Conservation (phyloP, 1,140 invertebrate genomes). For the Acyrthosiphon pisum region DNA sequence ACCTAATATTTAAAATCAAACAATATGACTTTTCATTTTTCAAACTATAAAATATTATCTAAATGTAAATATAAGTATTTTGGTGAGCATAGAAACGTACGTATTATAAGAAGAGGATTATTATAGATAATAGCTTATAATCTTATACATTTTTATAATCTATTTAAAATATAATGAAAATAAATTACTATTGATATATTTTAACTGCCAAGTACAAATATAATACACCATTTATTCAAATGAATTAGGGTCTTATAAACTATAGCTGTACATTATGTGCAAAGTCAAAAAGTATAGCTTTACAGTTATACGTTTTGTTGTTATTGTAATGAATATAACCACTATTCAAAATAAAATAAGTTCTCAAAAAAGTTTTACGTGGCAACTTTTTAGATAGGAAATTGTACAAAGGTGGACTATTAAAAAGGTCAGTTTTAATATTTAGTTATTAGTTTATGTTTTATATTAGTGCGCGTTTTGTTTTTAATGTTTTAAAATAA, state of each 20-base stretch:
- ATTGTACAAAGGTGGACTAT: neutral
- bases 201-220: neutral
- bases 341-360: neutral
- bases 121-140: neutral
- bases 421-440: neutral
- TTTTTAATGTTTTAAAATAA: too few relatives aligned
- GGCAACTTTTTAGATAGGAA: neutral
- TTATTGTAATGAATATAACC: neutral
- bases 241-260: neutral
- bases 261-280: neutral
- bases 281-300: neutral
- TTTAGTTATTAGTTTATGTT: neutral
- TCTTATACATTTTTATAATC: too few relatives aligned
- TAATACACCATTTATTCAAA: too few relatives aligned
- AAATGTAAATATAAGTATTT: neutral
- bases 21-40: too few relatives aligned
- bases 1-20: too few relatives aligned
- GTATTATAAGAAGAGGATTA: neutral
- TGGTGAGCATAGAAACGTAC: neutral
- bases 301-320: neutral
- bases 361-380: neutral
- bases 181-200: neutral
- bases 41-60: neutral
- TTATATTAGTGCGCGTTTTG: neutral
- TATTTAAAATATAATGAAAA: neutral